Base-by-base conservation (phyloP, 2,797 vertebrate genomes). In the Leptatherina wallacei region DNA sequence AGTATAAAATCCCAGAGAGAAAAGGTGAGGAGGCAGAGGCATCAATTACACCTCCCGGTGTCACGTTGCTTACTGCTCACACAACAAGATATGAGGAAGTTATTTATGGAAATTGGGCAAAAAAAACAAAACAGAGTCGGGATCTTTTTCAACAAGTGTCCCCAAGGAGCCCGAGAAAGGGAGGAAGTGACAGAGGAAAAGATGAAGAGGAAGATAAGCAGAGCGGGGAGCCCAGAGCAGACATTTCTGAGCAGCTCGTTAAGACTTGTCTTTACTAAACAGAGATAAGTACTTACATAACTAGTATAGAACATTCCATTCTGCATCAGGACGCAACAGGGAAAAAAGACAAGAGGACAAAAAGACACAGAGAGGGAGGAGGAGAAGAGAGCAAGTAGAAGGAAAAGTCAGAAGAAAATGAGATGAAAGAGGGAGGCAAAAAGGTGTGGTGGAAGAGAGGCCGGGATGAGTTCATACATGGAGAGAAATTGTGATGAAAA, bases 251-350 rank as follows among this genome's bases (percentile, higher is more conserved):
- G 65, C 55, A 70, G 66, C 63, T 77, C 2, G 55, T 80, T 69
- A 61, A 44, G 68, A 81, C 67, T 27, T 40, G 68, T 67, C 68
- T 47, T 47, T 64, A 83, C 81, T 78, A 72, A 85, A 85, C 85
- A 85, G 81, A 69, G 69, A 89, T 81, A 84, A 88, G 89, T 95
- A 97, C 96, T 97, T 96, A 96, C 96, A 94, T 96, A 97, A 95
- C 94, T 95, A 94, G 95, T 92, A 95, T 96, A 97, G 94, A 95
- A 95, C 91, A 96, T 94, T 95, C 96, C 96, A 95, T 96, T 97
- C 95, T 97, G 95, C 94, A 93, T 93, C 85, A 90, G 87, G 85
- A 90, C 71, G 88, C 86, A 87, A 91, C 82, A 67, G 73, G 87
- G 80, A 85, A 73, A 80, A 72, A 70, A 58, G 69, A 82, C 62